Percentiles rank a stretch among this genome's conserved stretches.
phyloP scores from a whole-genome alignment of 2,113 vertebrate genomes.

The Astur gentilis region DNA sequence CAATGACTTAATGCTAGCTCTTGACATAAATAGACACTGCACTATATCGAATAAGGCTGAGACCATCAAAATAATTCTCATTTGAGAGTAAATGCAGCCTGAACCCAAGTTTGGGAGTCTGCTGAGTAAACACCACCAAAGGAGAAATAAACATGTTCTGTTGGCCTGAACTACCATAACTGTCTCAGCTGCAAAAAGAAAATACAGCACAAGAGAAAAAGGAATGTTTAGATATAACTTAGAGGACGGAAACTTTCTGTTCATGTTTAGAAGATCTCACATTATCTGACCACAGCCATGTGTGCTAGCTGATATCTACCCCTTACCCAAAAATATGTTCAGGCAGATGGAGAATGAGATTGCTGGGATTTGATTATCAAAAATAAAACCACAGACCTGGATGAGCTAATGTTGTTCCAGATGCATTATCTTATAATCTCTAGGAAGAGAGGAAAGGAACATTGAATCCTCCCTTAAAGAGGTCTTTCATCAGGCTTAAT shows the following conservation, averaged over 20 bases:
- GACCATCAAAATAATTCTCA: constrained; percentile 33
- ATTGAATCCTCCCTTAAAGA: constrained; percentile 32
- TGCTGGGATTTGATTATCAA: constrained; percentile 68
- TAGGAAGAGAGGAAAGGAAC: constrained; percentile 49
- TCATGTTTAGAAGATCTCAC: constrained; percentile 54
- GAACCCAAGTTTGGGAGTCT: constrained; percentile 12
- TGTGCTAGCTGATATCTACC: constrained; percentile 9
- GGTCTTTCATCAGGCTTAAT: not conserved
- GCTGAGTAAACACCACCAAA: constrained; percentile 46
- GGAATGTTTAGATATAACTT: constrained; percentile 47
- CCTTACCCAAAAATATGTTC: constrained; percentile 33
- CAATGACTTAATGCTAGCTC: constrained; percentile 31
- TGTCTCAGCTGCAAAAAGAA: constrained; percentile 54
- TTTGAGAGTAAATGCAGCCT: constrained; percentile 28
- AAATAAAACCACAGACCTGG: constrained; percentile 66
- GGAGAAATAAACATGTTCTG: constrained; percentile 63
- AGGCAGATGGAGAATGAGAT: constrained; percentile 59
- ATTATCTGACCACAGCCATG: constrained; percentile 48
- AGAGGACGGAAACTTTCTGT: constrained; percentile 34
- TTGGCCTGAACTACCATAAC: constrained; percentile 42
- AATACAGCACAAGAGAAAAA: constrained; percentile 46
- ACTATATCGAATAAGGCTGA: not conserved
- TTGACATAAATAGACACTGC: constrained; percentile 34
- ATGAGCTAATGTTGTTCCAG: constrained; percentile 72
- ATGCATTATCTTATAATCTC: constrained; percentile 71